phyloP scores from a whole-genome alignment of 2,113 vertebrate species.

The Fregetta grallaria region DNA sequence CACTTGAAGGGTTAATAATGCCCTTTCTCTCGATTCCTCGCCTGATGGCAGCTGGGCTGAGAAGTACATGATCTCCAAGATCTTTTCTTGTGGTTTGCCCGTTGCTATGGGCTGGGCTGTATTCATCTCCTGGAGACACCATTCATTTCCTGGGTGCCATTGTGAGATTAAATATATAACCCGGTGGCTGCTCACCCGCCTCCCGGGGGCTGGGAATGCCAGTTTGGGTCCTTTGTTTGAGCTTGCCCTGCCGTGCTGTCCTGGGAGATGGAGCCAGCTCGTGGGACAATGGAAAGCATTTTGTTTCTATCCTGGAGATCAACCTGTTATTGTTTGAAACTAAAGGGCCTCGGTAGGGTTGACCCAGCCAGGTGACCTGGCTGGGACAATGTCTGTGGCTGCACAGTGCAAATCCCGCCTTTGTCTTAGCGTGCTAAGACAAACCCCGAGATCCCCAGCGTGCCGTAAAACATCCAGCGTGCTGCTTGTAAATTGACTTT shows the following conservation, averaged over 20 bases:
- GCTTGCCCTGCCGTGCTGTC: slow-evolving; percentile 65
- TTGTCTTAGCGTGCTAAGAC: not conserved
- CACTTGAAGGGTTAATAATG: not conserved
- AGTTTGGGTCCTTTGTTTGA: slow-evolving; percentile 47
- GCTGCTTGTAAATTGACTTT: not conserved
- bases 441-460: not conserved
- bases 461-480: not conserved
- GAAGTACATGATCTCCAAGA: not conserved
- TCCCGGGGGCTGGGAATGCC: not conserved
- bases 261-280: slow-evolving; percentile 45
- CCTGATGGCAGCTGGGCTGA: not conserved
- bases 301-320: slow-evolving; percentile 1
- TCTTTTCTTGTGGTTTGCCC: slow-evolving; percentile 40
- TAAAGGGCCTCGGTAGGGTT: not conserved
- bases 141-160: slow-evolving; percentile 51
- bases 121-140: slow-evolving; percentile 33
- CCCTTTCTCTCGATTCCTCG: not conserved
- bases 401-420: not conserved
- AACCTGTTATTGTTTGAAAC: slow-evolving; percentile 37
- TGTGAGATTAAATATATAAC: slow-evolving; percentile 58
- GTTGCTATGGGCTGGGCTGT: slow-evolving; percentile 10
- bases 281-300: slow-evolving; percentile 46
- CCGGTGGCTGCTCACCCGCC: not conserved
- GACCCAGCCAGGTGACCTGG: slow-evolving; percentile 26
- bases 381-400: slow-evolving; percentile 3